Percentiles rank a stretch among this genome's conserved stretches.
Conservation (phyloP, 2,113 vertebrate species). For the Dolichotis patagonum region DNA sequence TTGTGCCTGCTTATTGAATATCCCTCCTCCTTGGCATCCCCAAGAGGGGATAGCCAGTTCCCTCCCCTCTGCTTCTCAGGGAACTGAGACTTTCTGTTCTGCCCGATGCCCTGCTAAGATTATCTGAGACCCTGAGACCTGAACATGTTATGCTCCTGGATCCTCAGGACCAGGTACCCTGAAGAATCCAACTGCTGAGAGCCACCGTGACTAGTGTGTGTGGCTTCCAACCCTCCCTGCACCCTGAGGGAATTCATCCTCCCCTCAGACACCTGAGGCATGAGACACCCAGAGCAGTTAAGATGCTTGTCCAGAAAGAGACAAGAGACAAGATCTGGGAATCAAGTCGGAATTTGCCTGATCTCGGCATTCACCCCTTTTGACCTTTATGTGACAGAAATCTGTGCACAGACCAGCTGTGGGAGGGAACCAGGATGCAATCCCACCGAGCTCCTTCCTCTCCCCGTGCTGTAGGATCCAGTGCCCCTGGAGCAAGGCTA, state of each 20-base stretch:
- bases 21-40: rapidly evolving
- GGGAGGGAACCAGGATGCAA: not conserved
- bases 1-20: not conserved
- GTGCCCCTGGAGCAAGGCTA: not conserved
- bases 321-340: not conserved
- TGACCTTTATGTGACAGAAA: not conserved
- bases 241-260: not conserved
- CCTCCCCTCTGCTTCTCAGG: not conserved
- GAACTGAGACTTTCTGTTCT: not conserved
- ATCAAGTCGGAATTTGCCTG: not conserved
- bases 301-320: not conserved
- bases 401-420: not conserved
- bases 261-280: not conserved
- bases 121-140: not conserved
- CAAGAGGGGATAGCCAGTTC: not conserved
- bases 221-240: not conserved
- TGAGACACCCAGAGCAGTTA: not conserved
- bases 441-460: not conserved
- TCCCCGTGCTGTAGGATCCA: not conserved
- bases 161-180: not conserved
- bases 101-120: not conserved
- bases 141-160: not conserved
- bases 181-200: not conserved
- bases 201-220: not conserved
- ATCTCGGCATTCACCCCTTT: too few species aligned